Percentiles rank a stretch among this genome's conserved stretches.
Conservation (phyloP, 2,888 invertebrate species). For the Orthonychiurus folsomi region DNA sequence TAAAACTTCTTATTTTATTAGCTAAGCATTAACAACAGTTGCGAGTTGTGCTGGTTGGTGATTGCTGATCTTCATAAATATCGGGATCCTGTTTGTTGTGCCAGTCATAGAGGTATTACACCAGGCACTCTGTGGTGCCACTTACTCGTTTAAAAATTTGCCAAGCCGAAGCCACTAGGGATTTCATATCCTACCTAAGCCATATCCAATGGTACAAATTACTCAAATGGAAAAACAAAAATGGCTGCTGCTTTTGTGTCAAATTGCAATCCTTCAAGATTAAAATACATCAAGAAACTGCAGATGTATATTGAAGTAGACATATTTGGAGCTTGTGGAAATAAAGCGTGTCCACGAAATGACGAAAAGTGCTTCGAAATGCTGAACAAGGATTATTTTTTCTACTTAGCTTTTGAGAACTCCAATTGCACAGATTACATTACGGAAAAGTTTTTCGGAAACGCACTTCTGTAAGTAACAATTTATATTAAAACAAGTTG, state of each 20-base stretch:
- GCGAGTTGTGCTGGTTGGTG: too few relatives aligned
- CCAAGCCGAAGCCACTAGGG: too few relatives aligned
- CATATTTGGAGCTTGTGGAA: conserved; percentile 84
- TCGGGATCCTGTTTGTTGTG: too few relatives aligned
- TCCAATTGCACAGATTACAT: conserved; percentile 42
- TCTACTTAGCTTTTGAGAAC: conserved; percentile 44
- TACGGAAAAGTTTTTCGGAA: conserved; percentile 43
- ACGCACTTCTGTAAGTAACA: conserved; percentile 35
- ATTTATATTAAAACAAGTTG: neutral
- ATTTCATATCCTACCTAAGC: neutral
- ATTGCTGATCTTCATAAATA: too few relatives aligned
- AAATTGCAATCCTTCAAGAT: conserved; percentile 46
- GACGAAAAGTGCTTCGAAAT: conserved; percentile 27
- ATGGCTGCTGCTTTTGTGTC: conserved; percentile 36
- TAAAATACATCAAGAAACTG: conserved; percentile 77
- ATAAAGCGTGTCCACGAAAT: conserved; percentile 61
- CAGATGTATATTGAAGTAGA: conserved; percentile 79
- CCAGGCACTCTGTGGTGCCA: too few relatives aligned
- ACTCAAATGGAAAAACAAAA: conserved; percentile 31
- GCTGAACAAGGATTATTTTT: conserved; percentile 41
- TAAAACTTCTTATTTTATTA: too few relatives aligned
- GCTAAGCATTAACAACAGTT: too few relatives aligned
- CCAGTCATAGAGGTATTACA: too few relatives aligned
- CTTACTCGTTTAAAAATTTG: too few relatives aligned
- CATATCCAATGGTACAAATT: conserved; percentile 22